Base-by-base conservation (phyloP, 1,140 invertebrate species). In the Lerema accius region DNA sequence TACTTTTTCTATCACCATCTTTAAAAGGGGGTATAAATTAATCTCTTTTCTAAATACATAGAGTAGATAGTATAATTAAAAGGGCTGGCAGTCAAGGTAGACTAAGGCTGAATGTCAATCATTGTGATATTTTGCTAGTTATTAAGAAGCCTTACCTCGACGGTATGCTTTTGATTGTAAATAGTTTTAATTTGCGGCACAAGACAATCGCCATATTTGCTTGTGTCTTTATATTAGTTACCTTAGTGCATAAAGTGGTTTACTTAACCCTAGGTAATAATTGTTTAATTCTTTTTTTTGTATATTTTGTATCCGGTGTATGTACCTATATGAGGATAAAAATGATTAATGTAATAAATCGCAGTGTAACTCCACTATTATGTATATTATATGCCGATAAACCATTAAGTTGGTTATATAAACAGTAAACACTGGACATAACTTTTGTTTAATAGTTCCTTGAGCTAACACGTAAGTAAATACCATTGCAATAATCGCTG, bases 91-190 rank as follows among this genome's bases (percentile, higher is more conserved):
- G 35, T 37, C 35, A 37, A 37, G 4, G 10, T 37, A 11, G 3
- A 32, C 28, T 32, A 3, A 45, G 2, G 26, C 23, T 50, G 48
- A 50, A 7, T 17, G 6, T 28, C 13, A 32, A 49, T 26, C 13
- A 49, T 37, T 49, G 46, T 49, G 46, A 49, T 49, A 32, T 49
- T 49, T 23, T 49, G 13, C 26, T 49, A 49, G 46, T 32, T 49
- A 15, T 15, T 49, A 49, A 49, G 23, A 19, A 49, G 46, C 19
- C 23, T 32, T 49, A 49, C 46, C 46, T 49, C 46, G 32, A 32
- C 3, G 46, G 46, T 49, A 1, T 49, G 1, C 0, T 37, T 3
- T 37, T 4, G n/a, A 7, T 9, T 49, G 46, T 32, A 32, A 48
- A 48, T 48, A 48, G 6, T 48, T 26, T 48, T 49, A 28, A 0